Evolutionary conservation across 2,797 vertebrate species (phyloP).

Genomic region (Muscicapa striata): DNA sequence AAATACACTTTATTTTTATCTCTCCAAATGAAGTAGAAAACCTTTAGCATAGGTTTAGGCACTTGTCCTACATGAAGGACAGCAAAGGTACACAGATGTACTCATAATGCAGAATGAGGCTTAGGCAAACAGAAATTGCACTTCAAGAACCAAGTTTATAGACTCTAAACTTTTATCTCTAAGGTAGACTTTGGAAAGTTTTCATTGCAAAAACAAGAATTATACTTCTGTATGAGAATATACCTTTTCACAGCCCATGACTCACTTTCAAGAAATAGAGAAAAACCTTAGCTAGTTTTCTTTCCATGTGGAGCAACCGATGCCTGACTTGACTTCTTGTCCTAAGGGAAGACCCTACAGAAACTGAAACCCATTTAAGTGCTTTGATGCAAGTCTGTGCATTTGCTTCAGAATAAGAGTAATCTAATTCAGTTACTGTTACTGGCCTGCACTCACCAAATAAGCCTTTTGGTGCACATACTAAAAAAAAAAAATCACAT

Average conservation of each 20-base stretch:
- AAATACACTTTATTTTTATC: background rate
- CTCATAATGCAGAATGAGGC: background rate
- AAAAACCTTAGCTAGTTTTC: background rate
- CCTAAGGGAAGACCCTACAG: constrained; percentile 25
- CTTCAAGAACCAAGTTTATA: background rate
- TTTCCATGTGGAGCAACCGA: background rate
- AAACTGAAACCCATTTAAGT: constrained; percentile 14
- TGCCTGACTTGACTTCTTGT: background rate
- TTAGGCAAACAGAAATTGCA: background rate
- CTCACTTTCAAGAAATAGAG: background rate
- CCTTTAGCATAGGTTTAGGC: background rate
- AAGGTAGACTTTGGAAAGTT: background rate
- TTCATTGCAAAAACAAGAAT: background rate
- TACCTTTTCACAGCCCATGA: background rate
- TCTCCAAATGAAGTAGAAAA: background rate
- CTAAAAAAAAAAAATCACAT: background rate
- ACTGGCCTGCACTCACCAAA: background rate
- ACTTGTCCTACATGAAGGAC: background rate
- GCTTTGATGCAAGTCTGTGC: background rate
- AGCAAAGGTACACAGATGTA: background rate
- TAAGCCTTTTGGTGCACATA: background rate
- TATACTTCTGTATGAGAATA: background rate
- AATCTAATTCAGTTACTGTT: background rate
- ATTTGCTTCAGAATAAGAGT: constrained; percentile 10
- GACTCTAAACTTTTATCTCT: background rate